phyloP scores from a whole-genome alignment of 1,140 invertebrate genomes.

The Cyphomyrmex costatus region DNA sequence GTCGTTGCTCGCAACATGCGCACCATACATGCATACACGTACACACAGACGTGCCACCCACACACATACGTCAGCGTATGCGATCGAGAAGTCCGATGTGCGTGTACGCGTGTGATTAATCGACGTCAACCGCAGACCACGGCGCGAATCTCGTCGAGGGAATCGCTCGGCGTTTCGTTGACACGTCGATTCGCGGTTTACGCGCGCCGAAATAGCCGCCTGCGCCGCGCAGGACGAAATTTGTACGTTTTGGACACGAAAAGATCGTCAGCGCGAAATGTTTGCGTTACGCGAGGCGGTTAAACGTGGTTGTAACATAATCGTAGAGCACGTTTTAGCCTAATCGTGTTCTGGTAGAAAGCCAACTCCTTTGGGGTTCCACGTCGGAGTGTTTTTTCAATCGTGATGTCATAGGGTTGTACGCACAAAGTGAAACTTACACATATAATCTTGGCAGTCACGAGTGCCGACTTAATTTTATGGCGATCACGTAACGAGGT shows the following conservation, averaged over 20 bases:
- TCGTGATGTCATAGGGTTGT: slow-evolving; percentile 45
- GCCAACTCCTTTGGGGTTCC: slow-evolving; percentile 28
- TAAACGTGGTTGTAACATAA: slow-evolving; percentile 42
- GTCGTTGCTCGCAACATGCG: slow-evolving; percentile 83
- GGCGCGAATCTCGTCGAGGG: slow-evolving; percentile 75
- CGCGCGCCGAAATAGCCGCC: slow-evolving; percentile 33
- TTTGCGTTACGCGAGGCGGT: slow-evolving; percentile 30
- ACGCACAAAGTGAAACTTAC: slow-evolving; percentile 35
- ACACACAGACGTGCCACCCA: background rate
- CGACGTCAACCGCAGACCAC: slow-evolving; percentile 85
- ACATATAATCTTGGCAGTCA: slow-evolving; percentile 42
- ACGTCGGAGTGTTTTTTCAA: slow-evolving; percentile 39
- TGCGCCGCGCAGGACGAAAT: slow-evolving; percentile 26
- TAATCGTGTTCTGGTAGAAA: slow-evolving; percentile 49
- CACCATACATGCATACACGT: slow-evolving; percentile 73
- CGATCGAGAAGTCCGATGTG: background rate
- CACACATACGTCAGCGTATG: background rate
- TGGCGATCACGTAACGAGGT: slow-evolving; percentile 8
- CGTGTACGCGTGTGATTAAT: slow-evolving; percentile 70
- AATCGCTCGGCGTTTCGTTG: slow-evolving; percentile 76
- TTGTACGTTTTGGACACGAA: slow-evolving; percentile 21
- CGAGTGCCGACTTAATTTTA: slow-evolving; percentile 48
- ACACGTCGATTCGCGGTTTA: slow-evolving; percentile 75
- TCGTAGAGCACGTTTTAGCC: slow-evolving; percentile 2
- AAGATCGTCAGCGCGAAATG: slow-evolving; percentile 39